Evolutionary conservation across 2,797 vertebrate genomes (phyloP).

Genomic region (Esox lucius): DNA sequence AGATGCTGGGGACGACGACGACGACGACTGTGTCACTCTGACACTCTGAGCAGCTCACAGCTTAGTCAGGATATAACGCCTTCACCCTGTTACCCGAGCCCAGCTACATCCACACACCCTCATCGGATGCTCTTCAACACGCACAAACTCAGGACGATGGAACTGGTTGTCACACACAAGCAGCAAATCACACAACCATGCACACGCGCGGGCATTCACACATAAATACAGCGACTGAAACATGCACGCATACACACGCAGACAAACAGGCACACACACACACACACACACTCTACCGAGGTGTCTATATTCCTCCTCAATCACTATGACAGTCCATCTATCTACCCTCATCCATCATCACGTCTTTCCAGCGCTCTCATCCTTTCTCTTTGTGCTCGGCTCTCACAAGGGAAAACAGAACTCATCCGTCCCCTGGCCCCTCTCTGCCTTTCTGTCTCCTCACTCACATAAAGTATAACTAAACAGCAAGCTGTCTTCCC

Average conservation of each 20-base stretch:
- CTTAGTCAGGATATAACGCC: constrained; percentile 41
- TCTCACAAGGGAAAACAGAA: constrained; percentile 23
- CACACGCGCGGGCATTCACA: constrained; percentile 1
- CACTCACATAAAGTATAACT: not conserved
- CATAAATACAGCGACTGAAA: not conserved
- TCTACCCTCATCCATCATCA: constrained; percentile 37
- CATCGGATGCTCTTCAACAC: not conserved
- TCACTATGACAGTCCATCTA: constrained; percentile 42
- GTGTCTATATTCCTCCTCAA: constrained; percentile 29
- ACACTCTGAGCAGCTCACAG: constrained; percentile 47
- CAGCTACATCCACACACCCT: constrained; percentile 3
- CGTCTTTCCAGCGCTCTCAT: constrained; percentile 41
- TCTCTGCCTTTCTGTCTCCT: constrained; percentile 26
- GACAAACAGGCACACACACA: constrained; percentile 25
- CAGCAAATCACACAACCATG: not conserved
- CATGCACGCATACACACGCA: not conserved
- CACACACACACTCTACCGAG: not conserved
- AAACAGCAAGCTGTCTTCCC: constrained; percentile 7
- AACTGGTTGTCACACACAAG: not conserved
- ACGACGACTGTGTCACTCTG: constrained; percentile 21
- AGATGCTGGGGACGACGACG: constrained; percentile 18
- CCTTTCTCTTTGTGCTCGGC: constrained; percentile 27
- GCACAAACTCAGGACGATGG: not conserved
- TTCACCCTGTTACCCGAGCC: constrained; percentile 22
- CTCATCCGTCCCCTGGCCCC: not conserved